These are phyloP conservation scores for Archivesica marissinica DNA, from an alignment of 1,140 invertebrate species.

Conservation along the genomic window DNA sequence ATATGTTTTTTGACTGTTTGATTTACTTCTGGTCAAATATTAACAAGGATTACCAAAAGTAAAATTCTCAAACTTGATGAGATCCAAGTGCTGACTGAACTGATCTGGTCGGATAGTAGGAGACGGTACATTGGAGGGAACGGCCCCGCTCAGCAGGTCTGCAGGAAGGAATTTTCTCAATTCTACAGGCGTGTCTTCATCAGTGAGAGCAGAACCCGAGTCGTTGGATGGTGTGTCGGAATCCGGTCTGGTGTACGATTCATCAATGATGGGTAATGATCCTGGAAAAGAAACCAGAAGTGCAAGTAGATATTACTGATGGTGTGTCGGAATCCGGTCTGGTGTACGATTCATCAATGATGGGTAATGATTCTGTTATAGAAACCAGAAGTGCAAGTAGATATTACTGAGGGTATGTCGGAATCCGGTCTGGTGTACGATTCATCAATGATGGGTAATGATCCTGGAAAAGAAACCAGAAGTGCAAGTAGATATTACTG, in stretches of 20 bases:
- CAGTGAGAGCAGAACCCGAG: slow-evolving; percentile 66
- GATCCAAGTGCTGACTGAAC: slow-evolving; percentile 60
- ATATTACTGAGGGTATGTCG: too few relatives aligned
- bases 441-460: too few relatives aligned
- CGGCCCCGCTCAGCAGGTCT: slow-evolving; percentile 75
- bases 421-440: too few relatives aligned
- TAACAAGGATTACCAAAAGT: slow-evolving; percentile 55
- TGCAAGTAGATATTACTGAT: too few relatives aligned
- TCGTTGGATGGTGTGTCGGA: slow-evolving; percentile 73
- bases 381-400: too few relatives aligned
- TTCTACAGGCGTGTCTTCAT: slow-evolving; percentile 40
- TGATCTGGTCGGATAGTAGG: slow-evolving; percentile 73
- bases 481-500: too few relatives aligned
- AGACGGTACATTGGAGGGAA: slow-evolving; percentile 80
- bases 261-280: slow-evolving; percentile 31
- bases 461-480: too few relatives aligned
- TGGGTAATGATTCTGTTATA: too few relatives aligned
- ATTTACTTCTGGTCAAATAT: too few relatives aligned
- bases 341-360: too few relatives aligned
- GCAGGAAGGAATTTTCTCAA: slow-evolving; percentile 35
- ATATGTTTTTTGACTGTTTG: too few relatives aligned
- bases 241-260: slow-evolving; percentile 50
- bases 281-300: slow-evolving; percentile 46
- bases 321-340: too few relatives aligned
- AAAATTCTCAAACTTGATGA: slow-evolving; percentile 73